Base-by-base conservation (phyloP, 2,888 invertebrate genomes). In the Morpho helenor region DNA sequence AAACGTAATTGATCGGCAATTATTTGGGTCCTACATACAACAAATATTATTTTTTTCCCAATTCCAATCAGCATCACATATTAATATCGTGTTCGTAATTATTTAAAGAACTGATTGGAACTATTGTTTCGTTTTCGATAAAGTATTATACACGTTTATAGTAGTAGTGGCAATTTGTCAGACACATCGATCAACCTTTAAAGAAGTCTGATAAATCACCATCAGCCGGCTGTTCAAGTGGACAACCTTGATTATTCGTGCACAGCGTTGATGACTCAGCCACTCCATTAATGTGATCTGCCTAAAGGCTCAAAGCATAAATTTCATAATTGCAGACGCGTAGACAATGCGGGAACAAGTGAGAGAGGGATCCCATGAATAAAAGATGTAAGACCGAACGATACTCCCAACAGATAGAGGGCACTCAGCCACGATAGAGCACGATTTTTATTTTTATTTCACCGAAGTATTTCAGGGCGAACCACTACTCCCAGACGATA, bases 271-370 rank as follows among this genome's bases (percentile, higher is more conserved):
- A 71, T 86, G 87, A 86, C 79, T 87, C 83, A 88, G 69, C 62
- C 67, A 66, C 65, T 72, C 70, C 74, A 57, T 59, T 62, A 57
- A 59, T 57, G 54, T 74, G 77, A 80, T 81, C 77, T 80, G 83
- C 86, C 87, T 81, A 78, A 83, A 87, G 87, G 82, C 79, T 77
- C 77, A 70, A 79, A 77, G 80, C 80, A 88, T 87, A 87, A 83
- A 85, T 86, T 79, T 82, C 75, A 79, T 87, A 86, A 88, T 87
- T 88, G 82, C 81, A 78, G 77, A 79, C 78, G 77, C 80, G 83
- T 86, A 87, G 85, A 87, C 87, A 87, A 87, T 87, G 77, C 79
- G 77, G 79, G 78, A 83, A 84, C 83, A 85, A 82, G 80, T 84
- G 78, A 82, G 80, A 74, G 76, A 73, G 75, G 73, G 59, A 73